Conservation (phyloP, 1,140 invertebrate genomes). For the Subanguina moxae region DNA sequence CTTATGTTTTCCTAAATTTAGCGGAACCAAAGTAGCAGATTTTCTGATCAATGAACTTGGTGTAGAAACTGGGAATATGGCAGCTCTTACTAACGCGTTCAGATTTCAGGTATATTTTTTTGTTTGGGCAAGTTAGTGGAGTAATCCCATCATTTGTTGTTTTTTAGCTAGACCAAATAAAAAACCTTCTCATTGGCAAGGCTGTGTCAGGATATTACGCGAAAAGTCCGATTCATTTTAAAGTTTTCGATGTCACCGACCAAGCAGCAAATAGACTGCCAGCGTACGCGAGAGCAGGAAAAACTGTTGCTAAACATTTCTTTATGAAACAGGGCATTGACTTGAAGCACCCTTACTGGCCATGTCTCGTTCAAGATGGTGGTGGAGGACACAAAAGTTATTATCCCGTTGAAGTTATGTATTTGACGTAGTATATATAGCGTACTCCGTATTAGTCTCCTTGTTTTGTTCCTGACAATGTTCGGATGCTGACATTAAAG, state of each 20-base stretch:
- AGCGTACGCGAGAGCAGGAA: constrained; percentile 1
- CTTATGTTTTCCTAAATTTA: too few species aligned
- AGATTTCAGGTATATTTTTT: too few species aligned
- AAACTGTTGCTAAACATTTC: not conserved
- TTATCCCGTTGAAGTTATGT: constrained; percentile 8
- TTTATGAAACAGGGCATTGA: not conserved
- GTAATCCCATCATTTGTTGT: too few species aligned
- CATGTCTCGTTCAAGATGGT: constrained; percentile 3
- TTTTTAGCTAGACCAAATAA: not conserved
- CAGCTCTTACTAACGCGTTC: too few species aligned
- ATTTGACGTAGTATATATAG: too few species aligned
- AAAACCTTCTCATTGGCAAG: constrained; percentile 1
- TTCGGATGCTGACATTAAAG: too few species aligned
- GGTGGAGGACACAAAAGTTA: constrained; percentile 1
- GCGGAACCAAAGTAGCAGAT: too few species aligned
- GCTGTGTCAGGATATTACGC: not conserved
- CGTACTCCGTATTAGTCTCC: too few species aligned
- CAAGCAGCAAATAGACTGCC: not conserved
- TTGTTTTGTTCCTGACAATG: too few species aligned
- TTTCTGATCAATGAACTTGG: too few species aligned
- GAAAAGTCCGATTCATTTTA: not conserved
- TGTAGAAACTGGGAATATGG: too few species aligned
- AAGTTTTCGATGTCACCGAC: not conserved
- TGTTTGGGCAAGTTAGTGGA: too few species aligned
- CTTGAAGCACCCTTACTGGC: not conserved